These are phyloP conservation scores for Phymatocera aterrima DNA, from an alignment of 2,888 invertebrate species.

Conservation along the genomic window DNA sequence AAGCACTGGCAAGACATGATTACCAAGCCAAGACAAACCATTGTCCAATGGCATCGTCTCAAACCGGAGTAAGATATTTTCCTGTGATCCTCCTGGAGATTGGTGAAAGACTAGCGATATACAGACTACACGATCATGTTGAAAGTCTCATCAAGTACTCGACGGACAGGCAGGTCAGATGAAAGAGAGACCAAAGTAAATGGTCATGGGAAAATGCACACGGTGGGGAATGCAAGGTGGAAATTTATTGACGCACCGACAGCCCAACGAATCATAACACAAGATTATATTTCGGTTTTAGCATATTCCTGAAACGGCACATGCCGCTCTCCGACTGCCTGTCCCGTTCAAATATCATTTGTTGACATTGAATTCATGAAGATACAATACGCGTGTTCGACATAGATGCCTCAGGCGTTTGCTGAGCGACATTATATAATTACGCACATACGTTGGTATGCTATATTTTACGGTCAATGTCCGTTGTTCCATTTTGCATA, in stretches of 20 bases:
- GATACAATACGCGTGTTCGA: slow-evolving; percentile 32
- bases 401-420: slow-evolving; percentile 39
- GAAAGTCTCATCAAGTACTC: slow-evolving; percentile 1
- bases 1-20: slow-evolving; percentile 99
- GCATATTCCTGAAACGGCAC: not conserved
- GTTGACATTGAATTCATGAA: not conserved
- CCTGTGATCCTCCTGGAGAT: not conserved
- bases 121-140: not conserved
- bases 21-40: slow-evolving; percentile 95
- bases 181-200: not conserved
- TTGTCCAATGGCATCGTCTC: slow-evolving; percentile 97
- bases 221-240: not conserved
- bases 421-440: slow-evolving; percentile 29
- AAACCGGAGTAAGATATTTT: slow-evolving; percentile 86
- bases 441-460: not conserved
- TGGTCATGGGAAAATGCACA: not conserved
- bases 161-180: not conserved
- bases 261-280: not conserved
- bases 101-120: slow-evolving; percentile 22
- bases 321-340: slow-evolving; percentile 5
- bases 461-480: not conserved
- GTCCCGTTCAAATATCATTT: slow-evolving; percentile 30
- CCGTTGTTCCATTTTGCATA: not conserved
- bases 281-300: slow-evolving; percentile 19
- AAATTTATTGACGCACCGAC: slow-evolving; percentile 20